Base-by-base conservation (phyloP, 1,140 invertebrate species). In the Frieseomelitta varia region DNA sequence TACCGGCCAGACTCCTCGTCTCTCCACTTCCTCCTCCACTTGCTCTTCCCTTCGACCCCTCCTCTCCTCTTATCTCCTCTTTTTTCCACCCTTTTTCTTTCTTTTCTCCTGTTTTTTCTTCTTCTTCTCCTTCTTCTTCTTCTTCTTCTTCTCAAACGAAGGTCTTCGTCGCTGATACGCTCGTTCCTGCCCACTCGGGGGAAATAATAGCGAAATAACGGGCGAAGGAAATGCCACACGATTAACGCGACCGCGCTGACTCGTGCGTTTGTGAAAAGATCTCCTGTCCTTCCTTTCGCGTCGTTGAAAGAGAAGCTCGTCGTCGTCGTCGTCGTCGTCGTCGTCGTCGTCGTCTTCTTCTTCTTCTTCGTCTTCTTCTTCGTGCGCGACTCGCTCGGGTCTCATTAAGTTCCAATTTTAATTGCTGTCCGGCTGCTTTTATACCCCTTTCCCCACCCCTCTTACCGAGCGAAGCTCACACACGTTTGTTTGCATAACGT, bases 341-440 rank as follows among this genome's bases (percentile, higher is more conserved):
- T n/a, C 34, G 51, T 30, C 30, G 39, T 47, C 39, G 39, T 47
- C 39, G 39, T 47, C 39, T 10, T 47, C 6, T 47, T 47, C 39
- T 47, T 47, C 39, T 39, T 39, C 39, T 47, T 47, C 39, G 8
- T 53, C 21, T 24, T 39, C 19, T 14, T n/a, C 30, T n/a, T 51
- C 47, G 47, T n/a, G 8, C 30, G 51, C 72, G 10, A 73, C 11
- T 69, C 68, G 51, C 19, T 10, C 8, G n/a, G 24, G 51, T n/a
- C 58, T 77, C 75, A 30, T 77, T 77, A 77, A 63, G n/a, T 27
- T 77, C 75, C 24, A 77, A 78, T 65, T 78, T 67, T 65, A 78
- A 78, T 67, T 67, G 30, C 39, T 67, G n/a, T 47, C 61, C 47
- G n/a, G 19, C 61, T 27, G 56, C 11, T 67, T 67, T 78, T 67